A percentile compares a stretch with the other conserved stretches of the same genome.
These are phyloP conservation scores for Agrotis clavis DNA, from an alignment of 2,888 invertebrate species.

Conservation along the genomic window DNA sequence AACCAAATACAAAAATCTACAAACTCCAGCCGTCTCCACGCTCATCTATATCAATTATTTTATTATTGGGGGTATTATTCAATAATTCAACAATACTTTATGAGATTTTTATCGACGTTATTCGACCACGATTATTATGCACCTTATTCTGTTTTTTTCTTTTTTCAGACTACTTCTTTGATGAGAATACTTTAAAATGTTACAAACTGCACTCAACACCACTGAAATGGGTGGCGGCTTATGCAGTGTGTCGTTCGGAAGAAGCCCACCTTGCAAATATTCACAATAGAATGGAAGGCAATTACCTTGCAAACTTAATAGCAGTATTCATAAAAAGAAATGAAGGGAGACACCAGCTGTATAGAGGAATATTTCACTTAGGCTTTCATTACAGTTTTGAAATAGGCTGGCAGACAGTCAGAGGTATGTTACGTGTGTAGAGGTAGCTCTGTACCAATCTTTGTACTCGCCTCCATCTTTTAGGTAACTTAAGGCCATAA, in stretches of 20 bases:
- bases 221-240: constrained; percentile 78
- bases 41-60: no score
- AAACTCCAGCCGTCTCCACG: no score
- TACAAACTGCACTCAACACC: constrained; percentile 81
- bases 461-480: background rate
- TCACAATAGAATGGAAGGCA: constrained; percentile 61
- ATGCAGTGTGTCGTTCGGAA: constrained; percentile 74
- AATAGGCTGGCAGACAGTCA: constrained; percentile 71
- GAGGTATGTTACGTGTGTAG: constrained; percentile 64
- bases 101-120: background rate
- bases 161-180: constrained; percentile 76
- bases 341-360: constrained; percentile 7
- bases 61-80: no score
- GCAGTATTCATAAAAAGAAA: background rate
- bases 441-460: background rate
- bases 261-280: constrained; percentile 77
- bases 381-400: constrained; percentile 67
- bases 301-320: constrained; percentile 31
- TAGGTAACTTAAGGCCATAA: background rate
- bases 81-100: no score
- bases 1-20: no score
- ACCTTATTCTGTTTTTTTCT: background rate
- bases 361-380: constrained; percentile 58
- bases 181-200: constrained; percentile 71
- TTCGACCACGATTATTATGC: background rate